These are phyloP conservation scores for Cacoxenus indagator DNA, from an alignment of 2,888 invertebrate species.

Conservation along the genomic window DNA sequence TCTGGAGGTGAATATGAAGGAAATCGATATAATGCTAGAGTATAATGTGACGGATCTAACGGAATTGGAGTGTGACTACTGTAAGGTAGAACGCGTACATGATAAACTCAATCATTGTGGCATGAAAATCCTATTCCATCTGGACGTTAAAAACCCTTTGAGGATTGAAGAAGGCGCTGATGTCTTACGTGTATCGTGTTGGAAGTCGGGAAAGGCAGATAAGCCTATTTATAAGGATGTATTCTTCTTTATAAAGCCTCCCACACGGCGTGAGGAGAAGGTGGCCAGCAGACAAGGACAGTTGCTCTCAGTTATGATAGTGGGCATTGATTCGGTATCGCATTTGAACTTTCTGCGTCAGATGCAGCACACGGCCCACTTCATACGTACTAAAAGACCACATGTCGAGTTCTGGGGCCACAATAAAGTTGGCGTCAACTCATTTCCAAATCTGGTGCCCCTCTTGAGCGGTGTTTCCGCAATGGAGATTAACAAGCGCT, in stretches of 20 bases:
- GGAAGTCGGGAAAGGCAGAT: neutral
- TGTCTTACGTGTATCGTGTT: neutral
- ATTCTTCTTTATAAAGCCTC: conserved; percentile 24
- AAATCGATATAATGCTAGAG: conserved; percentile 18
- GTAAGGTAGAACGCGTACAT: neutral
- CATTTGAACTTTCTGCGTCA: conserved; percentile 85
- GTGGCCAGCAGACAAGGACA: neutral
- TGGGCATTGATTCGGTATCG: conserved; percentile 88
- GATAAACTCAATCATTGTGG: neutral
- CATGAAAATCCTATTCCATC: neutral
- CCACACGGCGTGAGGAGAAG: neutral
- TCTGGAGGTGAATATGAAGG: neutral
- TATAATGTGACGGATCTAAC: conserved; percentile 26
- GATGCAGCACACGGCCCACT: conserved; percentile 78
- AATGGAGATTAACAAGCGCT: conserved; percentile 74
- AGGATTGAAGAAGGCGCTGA: neutral
- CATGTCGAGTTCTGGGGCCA: conserved; percentile 84
- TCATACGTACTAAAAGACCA: conserved; percentile 70
- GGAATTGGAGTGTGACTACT: conserved; percentile 5
- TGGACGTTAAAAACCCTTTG: neutral
- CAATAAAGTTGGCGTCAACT: conserved; percentile 92
- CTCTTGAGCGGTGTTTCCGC: conserved; percentile 79
- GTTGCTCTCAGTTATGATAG: conserved; percentile 78
- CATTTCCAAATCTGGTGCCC: conserved; percentile 88
- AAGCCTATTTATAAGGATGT: conserved; percentile 71